A percentile compares a stretch with the other conserved stretches of the same genome.
These are phyloP conservation scores for Acromyrmex echinatior DNA, from an alignment of 1,140 invertebrate species.

Conservation along the genomic window DNA sequence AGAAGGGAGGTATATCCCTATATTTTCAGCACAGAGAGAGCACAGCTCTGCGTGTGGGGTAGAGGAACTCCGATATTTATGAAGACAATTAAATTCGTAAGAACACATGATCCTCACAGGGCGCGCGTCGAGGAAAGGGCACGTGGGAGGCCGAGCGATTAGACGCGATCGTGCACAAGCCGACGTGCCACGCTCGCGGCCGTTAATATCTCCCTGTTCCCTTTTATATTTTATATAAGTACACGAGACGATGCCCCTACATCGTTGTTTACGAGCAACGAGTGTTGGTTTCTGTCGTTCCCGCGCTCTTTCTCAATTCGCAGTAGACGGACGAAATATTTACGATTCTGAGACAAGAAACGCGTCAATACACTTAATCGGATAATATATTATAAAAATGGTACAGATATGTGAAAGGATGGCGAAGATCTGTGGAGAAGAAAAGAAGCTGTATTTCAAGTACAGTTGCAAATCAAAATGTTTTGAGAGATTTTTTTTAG, in stretches of 20 bases:
- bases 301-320: constrained; percentile 66
- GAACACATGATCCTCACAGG: constrained; percentile 76
- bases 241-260: constrained; percentile 66
- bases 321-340: constrained; percentile 15
- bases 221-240: constrained; percentile 76
- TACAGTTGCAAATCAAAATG: not conserved
- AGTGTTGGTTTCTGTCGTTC: constrained; percentile 67
- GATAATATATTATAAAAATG: constrained; percentile 6
- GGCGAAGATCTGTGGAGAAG: not conserved
- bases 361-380: constrained; percentile 18
- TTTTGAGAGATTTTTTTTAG: not conserved
- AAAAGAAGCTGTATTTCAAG: not conserved
- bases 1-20: not conserved
- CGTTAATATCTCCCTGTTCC: constrained; percentile 75
- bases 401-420: not conserved
- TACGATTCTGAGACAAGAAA: constrained; percentile 1
- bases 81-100: constrained; percentile 81
- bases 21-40: constrained; percentile 42
- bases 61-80: constrained; percentile 78
- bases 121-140: constrained; percentile 10
- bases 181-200: constrained; percentile 60
- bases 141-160: constrained; percentile 71
- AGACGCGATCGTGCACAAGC: constrained; percentile 67
- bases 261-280: constrained; percentile 72
- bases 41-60: constrained; percentile 14